Percentiles rank a stretch among this genome's conserved stretches.
phyloP scores from a whole-genome alignment of 2,888 invertebrate genomes.

The Euclidia mi region DNA sequence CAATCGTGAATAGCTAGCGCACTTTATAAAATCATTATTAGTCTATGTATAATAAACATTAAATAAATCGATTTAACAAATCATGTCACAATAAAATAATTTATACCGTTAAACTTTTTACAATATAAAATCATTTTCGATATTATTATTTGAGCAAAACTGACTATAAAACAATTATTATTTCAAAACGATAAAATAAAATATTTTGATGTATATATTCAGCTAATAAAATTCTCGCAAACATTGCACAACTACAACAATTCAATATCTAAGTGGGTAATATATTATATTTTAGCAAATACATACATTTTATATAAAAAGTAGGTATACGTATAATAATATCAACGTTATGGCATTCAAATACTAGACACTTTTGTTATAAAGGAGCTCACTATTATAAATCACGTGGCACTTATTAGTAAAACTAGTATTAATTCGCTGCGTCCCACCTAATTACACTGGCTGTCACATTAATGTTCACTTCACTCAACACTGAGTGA shows the following conservation, averaged over 20 bases:
- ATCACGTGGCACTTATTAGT: neutral
- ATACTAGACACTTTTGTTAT: conserved; percentile 30
- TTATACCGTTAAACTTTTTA: too few species aligned
- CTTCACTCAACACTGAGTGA: too few species aligned
- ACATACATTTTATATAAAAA: conserved; percentile 43
- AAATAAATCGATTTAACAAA: neutral
- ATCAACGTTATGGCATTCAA: conserved; percentile 52
- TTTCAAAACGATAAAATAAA: conserved; percentile 15
- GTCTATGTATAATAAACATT: neutral
- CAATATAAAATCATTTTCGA: conserved; percentile 1
- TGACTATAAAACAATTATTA: conserved; percentile 21
- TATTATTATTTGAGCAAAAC: conserved; percentile 52
- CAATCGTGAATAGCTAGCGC: conserved; percentile 43
- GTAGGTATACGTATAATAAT: conserved; percentile 43
- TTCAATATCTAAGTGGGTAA: conserved; percentile 18
- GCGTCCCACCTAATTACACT: too few species aligned
- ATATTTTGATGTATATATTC: conserved; percentile 5
- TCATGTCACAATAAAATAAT: neutral
- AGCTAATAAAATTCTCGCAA: conserved; percentile 32
- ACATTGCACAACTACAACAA: conserved; percentile 25
- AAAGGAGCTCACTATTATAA: neutral
- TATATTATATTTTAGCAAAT: conserved; percentile 28
- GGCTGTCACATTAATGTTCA: too few species aligned
- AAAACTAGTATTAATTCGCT: too few species aligned
- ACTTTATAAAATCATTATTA: conserved; percentile 3